phyloP scores from a whole-genome alignment of 2,888 invertebrate species.

The Cantharis nigra region DNA sequence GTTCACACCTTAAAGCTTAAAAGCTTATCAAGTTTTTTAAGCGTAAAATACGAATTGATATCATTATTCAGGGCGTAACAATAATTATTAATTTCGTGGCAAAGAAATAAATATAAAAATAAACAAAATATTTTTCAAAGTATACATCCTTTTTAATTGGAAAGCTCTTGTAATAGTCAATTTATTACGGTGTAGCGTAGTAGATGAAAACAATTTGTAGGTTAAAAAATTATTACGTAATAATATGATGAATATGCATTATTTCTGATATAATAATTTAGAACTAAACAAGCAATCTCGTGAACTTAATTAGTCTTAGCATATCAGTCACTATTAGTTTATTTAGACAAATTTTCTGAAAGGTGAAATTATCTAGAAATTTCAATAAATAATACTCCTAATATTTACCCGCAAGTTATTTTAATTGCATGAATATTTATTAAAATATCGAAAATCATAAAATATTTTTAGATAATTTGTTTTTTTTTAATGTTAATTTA shows the following conservation, averaged over 20 bases:
- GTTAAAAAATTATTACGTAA: neutral
- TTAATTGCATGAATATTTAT: neutral
- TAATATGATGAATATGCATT: neutral
- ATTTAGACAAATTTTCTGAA: conserved; percentile 2
- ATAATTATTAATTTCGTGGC: too few species aligned
- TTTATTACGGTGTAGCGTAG: neutral
- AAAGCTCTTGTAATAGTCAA: neutral
- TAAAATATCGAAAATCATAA: neutral
- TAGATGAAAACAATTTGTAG: neutral
- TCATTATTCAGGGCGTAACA: too few species aligned
- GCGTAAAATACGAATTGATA: too few species aligned
- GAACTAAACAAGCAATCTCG: conserved; percentile 1
- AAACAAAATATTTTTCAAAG: too few species aligned
- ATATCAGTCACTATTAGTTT: conserved; percentile 6
- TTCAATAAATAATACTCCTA: neutral
- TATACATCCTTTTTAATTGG: too few species aligned
- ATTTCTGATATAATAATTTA: neutral
- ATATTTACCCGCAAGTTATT: neutral
- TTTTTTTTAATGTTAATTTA: neutral
- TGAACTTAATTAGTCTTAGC: conserved; percentile 8
- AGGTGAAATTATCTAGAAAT: neutral
- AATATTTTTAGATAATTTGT: too few species aligned
- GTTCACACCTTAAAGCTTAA: too few species aligned
- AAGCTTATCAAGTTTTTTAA: too few species aligned
- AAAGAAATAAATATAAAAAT: too few species aligned